Base-by-base conservation (phyloP, 2,888 invertebrate genomes). In the Mesoligia furuncula region DNA sequence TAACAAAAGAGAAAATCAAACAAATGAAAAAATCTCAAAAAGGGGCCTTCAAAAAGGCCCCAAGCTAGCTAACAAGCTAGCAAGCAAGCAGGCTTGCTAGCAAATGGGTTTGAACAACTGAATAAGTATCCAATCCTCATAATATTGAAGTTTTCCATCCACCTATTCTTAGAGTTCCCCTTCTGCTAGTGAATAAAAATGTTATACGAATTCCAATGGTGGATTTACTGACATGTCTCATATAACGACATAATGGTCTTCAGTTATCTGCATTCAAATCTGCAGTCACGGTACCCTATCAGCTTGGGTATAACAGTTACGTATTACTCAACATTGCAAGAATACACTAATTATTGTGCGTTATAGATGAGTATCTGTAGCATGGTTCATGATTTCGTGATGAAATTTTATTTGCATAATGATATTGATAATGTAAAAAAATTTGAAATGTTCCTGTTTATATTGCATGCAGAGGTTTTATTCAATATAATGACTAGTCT, bases 341-440 rank as follows among this genome's bases (percentile, higher is more conserved):
- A 84, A 76, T 83, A 83, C 84, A 71, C 80, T 72, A 84, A 84
- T 83, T 84, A 80, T 72, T 68, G 51, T 83, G 51, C 68, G 74
- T 76, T 84, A 68, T 73, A 75, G 76, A 83, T 84, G 64, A 59
- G 24, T 76, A 84, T 83, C 80, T 76, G 24, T 67, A 24, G 39
- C 76, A 84, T 68, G 83, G 27, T 66, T 76, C 76, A 80, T 84
- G 71, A 73, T 74, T 84, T 48, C 57, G 61, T 84, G 70, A 76
- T 74, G 83, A 84, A 83, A 84, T 70, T 51, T 15, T 24, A n/a
- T 73, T 80, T 72, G 57, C 65, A 72, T 79, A 79, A 31, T 31
- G 31, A 31, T 31, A 31, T 31, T 39, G 42, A 51, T 79, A 27
- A 39, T 74, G n/a, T 65, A 6, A 45, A 36, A 45, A 57, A 45